A percentile compares a stretch with the other conserved stretches of the same genome.
phyloP scores from a whole-genome alignment of 2,888 invertebrate genomes.

The Eupithecia abbreviata region DNA sequence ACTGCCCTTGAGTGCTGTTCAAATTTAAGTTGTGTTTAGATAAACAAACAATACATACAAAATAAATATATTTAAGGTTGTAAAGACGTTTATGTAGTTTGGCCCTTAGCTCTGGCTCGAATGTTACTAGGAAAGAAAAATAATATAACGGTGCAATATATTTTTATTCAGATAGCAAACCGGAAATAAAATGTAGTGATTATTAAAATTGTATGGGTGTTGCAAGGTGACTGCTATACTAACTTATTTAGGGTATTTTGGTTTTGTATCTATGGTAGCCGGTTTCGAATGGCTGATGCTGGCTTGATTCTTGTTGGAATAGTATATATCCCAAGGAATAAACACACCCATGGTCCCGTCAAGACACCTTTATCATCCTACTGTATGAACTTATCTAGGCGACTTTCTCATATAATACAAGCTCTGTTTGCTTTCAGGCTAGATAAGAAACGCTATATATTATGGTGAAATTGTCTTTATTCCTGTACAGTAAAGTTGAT shows the following conservation, averaged over 20 bases:
- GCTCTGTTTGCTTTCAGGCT: too few relatives aligned
- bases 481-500: too few relatives aligned
- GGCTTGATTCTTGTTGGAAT: slow-evolving; percentile 32
- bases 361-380: too few relatives aligned
- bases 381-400: too few relatives aligned
- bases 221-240: slow-evolving; percentile 68
- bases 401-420: too few relatives aligned
- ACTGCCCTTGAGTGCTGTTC: background rate
- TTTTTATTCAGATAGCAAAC: slow-evolving; percentile 63
- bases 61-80: background rate
- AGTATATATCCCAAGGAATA: too few relatives aligned
- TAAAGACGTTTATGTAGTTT: background rate
- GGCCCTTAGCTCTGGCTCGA: slow-evolving; percentile 58
- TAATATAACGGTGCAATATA: slow-evolving; percentile 71
- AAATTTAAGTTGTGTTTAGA: background rate
- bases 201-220: slow-evolving; percentile 56
- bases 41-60: background rate
- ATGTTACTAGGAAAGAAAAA: slow-evolving; percentile 51
- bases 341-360: too few relatives aligned
- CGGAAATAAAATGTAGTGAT: slow-evolving; percentile 41
- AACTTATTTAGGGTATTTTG: slow-evolving; percentile 53
- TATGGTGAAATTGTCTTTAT: too few relatives aligned
- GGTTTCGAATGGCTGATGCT: slow-evolving; percentile 19
- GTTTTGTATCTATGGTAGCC: slow-evolving; percentile 41
- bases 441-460: too few relatives aligned